Percentiles rank a stretch among this genome's conserved stretches.
These are phyloP conservation scores for Epinotia brunnichana DNA, from an alignment of 2,888 invertebrate species.

Conservation along the genomic window DNA sequence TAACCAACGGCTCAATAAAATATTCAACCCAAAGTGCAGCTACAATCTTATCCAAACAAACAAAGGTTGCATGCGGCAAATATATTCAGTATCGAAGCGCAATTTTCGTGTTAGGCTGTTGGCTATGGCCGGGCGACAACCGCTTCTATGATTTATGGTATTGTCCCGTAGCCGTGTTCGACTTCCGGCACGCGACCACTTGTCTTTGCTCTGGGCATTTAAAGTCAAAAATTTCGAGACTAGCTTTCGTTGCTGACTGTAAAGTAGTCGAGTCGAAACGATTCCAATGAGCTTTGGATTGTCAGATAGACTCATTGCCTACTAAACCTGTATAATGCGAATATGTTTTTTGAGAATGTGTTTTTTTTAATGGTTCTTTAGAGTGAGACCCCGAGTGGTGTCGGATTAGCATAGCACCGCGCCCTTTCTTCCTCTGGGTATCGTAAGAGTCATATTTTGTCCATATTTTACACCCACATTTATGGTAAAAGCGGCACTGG, in stretches of 20 bases:
- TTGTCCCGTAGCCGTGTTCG: slow-evolving; percentile 55
- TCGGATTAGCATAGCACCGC: too few species aligned
- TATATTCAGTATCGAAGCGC: slow-evolving; percentile 76
- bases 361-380: too few species aligned
- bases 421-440: too few species aligned
- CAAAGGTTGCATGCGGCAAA: slow-evolving; percentile 71
- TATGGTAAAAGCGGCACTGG: too few species aligned
- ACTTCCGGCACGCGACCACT: slow-evolving; percentile 67
- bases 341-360: too few species aligned
- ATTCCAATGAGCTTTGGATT: too few species aligned
- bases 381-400: too few species aligned
- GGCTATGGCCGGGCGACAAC: slow-evolving; percentile 71
- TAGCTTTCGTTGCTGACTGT: neutral
- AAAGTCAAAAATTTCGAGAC: neutral
- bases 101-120: slow-evolving; percentile 77
- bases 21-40: slow-evolving; percentile 53
- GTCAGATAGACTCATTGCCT: too few species aligned
- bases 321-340: too few species aligned
- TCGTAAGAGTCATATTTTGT: too few species aligned
- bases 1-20: neutral
- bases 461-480: too few species aligned
- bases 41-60: slow-evolving; percentile 57
- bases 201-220: slow-evolving; percentile 50
- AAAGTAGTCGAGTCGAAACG: neutral
- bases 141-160: slow-evolving; percentile 68